Evolutionary conservation across 2,888 invertebrate species (phyloP).

Genomic region (Linyphia triangularis): DNA sequence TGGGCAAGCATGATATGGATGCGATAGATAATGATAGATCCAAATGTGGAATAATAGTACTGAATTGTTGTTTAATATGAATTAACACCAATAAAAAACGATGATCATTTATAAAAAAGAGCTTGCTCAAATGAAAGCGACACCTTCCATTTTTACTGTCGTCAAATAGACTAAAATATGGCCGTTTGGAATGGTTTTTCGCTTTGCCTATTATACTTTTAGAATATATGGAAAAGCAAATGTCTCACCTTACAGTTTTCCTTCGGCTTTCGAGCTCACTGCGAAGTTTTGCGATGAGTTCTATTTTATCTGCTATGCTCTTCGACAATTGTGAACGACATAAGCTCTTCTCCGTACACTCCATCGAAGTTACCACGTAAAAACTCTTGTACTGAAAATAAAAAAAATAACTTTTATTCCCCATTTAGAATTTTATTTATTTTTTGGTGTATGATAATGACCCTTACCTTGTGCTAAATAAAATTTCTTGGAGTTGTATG

Average conservation of each 20-base stretch:
- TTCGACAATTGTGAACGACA: conserved; percentile 5
- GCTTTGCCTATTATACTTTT: not conserved
- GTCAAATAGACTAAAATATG: not conserved
- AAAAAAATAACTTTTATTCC: no score
- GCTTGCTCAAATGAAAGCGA: not conserved
- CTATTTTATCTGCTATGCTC: conserved; percentile 8
- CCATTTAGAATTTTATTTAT: no score
- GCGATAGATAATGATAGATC: no score
- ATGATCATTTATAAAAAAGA: not conserved
- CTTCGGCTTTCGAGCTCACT: not conserved
- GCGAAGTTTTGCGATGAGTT: conserved; percentile 2
- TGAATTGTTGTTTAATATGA: no score
- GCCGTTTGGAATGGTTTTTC: not conserved
- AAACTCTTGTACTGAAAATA: not conserved
- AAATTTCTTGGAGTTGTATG: no score
- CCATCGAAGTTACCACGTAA: not conserved
- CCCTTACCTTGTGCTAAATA: no score
- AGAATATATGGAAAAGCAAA: not conserved
- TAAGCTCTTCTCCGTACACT: not conserved
- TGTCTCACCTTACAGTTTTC: conserved; percentile 12
- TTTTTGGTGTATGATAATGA: no score
- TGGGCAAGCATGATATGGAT: no score
- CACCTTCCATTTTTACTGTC: not conserved
- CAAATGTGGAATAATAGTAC: no score
- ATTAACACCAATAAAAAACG: no score